Percentiles rank a stretch among this genome's conserved stretches.
Conservation (phyloP, 2,797 vertebrate genomes). For the Premnoplex brunnescens region DNA sequence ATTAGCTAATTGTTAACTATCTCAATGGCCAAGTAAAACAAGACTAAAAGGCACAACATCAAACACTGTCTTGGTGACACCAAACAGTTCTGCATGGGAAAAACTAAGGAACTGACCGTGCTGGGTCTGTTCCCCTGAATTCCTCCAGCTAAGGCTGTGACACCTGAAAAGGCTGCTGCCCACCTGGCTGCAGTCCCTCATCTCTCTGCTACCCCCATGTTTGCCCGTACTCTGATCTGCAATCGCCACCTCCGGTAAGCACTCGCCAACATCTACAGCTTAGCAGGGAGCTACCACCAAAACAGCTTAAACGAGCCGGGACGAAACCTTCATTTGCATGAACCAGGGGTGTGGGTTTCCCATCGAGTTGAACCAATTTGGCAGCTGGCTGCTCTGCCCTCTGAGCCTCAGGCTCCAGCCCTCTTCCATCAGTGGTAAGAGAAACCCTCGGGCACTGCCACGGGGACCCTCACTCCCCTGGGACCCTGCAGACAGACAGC, state of each 20-base stretch:
- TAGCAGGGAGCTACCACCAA: background rate
- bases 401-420: background rate
- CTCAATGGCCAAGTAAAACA: background rate
- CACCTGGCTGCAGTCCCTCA: background rate
- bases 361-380: fast-evolving
- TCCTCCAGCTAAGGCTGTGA: background rate
- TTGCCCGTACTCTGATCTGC: background rate
- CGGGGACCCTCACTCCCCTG: background rate
- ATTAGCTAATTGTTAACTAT: background rate
- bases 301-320: background rate
- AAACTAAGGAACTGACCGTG: background rate
- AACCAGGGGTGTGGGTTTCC: background rate
- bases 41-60: background rate
- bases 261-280: background rate
- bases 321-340: background rate
- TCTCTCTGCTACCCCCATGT: background rate
- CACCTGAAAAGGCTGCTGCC: background rate
- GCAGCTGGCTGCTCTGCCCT: background rate
- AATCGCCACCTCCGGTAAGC: background rate
- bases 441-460: background rate
- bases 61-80: background rate
- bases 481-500: background rate
- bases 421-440: background rate
- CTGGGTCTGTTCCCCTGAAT: background rate
- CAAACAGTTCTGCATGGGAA: background rate